These are phyloP conservation scores for Cheilosia urbana DNA, from an alignment of 2,888 invertebrate species.

Conservation along the genomic window DNA sequence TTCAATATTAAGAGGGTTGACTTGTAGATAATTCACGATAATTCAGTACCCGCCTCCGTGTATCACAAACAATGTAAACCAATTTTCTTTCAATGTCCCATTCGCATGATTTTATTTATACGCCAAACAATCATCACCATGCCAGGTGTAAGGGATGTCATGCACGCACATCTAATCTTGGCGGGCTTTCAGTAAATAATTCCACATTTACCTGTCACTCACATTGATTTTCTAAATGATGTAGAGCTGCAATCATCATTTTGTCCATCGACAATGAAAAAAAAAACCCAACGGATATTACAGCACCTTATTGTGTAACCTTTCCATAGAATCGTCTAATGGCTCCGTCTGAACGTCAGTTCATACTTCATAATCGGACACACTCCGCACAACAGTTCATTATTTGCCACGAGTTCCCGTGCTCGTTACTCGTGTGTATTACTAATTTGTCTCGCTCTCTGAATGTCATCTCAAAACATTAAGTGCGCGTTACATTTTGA, in stretches of 20 bases:
- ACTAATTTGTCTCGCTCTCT: conserved; percentile 1
- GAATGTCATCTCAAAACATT: conserved; percentile 31
- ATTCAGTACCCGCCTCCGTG: neutral
- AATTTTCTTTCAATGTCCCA: conserved; percentile 21
- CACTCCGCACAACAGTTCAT: conserved; percentile 33
- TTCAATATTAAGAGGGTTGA: neutral
- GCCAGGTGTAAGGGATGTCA: conserved; percentile 16
- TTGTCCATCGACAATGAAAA: conserved; percentile 1
- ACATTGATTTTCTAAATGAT: conserved; percentile 57
- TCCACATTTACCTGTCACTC: conserved; percentile 32
- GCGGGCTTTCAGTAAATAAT: conserved; percentile 10
- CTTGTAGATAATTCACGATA: conserved; percentile 5
- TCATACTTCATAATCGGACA: conserved; percentile 35
- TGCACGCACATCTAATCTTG: conserved; percentile 35
- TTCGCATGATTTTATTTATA: conserved; percentile 26
- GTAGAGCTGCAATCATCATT: conserved; percentile 31
- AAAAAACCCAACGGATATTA: conserved; percentile 27
- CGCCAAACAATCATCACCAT: conserved; percentile 13
- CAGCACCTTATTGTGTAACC: conserved; percentile 44
- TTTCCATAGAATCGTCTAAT: conserved; percentile 39
- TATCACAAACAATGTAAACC: neutral
- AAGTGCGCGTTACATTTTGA: conserved; percentile 25
- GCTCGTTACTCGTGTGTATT: conserved; percentile 17
- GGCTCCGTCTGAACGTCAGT: neutral
- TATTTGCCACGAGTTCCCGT: neutral